A percentile compares a stretch with the other conserved stretches of the same genome.
phyloP scores from a whole-genome alignment of 2,888 invertebrate genomes.

The Cataglyphis altisquamis region DNA sequence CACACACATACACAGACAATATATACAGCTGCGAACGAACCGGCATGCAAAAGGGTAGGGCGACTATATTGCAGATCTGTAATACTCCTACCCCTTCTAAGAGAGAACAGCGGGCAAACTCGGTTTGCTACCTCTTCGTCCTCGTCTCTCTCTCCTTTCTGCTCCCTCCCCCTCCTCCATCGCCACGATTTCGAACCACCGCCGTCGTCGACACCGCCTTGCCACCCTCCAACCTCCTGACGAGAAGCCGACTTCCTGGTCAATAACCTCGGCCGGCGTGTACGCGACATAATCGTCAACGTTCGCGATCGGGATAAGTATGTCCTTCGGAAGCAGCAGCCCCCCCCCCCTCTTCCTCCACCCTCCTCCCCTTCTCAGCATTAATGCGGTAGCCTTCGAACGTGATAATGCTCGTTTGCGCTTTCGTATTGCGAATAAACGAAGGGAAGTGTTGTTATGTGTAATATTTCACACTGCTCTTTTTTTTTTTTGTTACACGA shows the following conservation, averaged over 20 bases:
- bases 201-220: constrained; percentile 57
- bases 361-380: not conserved
- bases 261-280: constrained; percentile 76
- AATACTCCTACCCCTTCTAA: constrained; percentile 60
- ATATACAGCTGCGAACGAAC: constrained; percentile 33
- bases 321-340: constrained; percentile 25
- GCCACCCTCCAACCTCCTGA: constrained; percentile 60
- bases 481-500: not conserved
- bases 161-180: not conserved
- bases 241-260: constrained; percentile 75
- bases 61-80: constrained; percentile 70
- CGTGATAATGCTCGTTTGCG: not conserved
- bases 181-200: constrained; percentile 32
- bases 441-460: not conserved
- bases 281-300: constrained; percentile 50
- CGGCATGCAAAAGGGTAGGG: constrained; percentile 60
- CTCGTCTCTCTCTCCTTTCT: not conserved
- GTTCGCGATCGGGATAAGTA: constrained; percentile 56
- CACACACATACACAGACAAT: not conserved
- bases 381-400: not conserved
- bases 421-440: not conserved
- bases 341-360: not conserved
- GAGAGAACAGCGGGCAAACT: constrained; percentile 70
- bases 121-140: constrained; percentile 59
- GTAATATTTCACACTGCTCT: constrained; percentile 14